A percentile compares a stretch with the other conserved stretches of the same genome.
phyloP scores from a whole-genome alignment of 35 echinoderm and acorn worm genomes.

The Anneissia japonica region DNA sequence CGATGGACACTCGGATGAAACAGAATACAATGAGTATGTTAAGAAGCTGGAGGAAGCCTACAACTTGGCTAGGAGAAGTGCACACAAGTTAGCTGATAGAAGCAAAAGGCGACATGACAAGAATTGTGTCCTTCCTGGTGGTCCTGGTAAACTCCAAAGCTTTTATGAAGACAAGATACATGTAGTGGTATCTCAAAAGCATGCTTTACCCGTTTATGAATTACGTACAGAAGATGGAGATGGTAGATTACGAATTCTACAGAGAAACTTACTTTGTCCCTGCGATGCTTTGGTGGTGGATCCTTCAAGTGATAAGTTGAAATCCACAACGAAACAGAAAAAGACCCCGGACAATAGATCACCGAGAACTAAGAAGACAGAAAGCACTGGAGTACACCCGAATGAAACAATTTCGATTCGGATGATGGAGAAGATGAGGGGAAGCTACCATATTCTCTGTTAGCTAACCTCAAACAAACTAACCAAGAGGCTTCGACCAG shows the following conservation, averaged over 20 bases:
- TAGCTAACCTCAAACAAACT: too few species aligned
- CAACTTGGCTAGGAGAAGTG: not conserved
- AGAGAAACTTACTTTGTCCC: not conserved
- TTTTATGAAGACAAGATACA: slow-evolving; percentile 30
- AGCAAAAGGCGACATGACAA: slow-evolving; percentile 36
- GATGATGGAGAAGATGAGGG: too few species aligned
- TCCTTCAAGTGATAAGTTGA: too few species aligned
- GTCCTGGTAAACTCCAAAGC: slow-evolving; percentile 21
- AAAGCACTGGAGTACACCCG: too few species aligned
- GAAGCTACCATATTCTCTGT: too few species aligned
- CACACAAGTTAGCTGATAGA: slow-evolving; percentile 20
- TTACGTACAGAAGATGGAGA: not conserved
- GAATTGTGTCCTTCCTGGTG: slow-evolving; percentile 14
- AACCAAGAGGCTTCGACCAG: too few species aligned
- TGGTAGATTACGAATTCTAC: not conserved
- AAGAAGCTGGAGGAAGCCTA: not conserved
- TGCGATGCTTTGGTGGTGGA: not conserved
- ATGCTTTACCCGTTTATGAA: not conserved
- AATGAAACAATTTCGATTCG: too few species aligned
- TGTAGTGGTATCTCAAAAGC: slow-evolving; percentile 9
- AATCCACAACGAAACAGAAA: too few species aligned
- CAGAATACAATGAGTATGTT: not conserved
- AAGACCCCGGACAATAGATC: too few species aligned
- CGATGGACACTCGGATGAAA: not conserved
- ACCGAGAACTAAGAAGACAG: too few species aligned